Evolutionary conservation across 2,797 vertebrate genomes (phyloP).

Genomic region (Danio choprae): DNA sequence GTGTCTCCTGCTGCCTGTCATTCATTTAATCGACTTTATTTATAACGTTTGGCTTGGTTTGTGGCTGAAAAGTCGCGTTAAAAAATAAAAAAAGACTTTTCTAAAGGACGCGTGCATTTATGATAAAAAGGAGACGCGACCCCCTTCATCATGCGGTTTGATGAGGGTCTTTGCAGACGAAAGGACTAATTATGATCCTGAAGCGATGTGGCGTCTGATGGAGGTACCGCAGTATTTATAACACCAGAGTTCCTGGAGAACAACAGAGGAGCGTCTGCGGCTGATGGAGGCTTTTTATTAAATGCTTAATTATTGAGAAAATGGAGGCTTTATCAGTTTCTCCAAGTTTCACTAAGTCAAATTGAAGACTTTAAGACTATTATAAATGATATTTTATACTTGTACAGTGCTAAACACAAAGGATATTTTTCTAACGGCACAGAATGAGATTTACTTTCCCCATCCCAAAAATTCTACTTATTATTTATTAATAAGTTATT

Average conservation of each 20-base stretch:
- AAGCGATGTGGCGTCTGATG: neutral
- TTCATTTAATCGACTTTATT: conserved; percentile 16
- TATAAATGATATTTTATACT: too few relatives aligned
- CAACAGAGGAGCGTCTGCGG: neutral
- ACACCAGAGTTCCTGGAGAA: neutral
- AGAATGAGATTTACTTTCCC: too few relatives aligned
- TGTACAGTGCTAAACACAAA: too few relatives aligned
- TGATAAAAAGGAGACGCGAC: neutral
- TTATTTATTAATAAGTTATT: too few relatives aligned
- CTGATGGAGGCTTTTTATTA: neutral
- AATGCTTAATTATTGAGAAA: neutral
- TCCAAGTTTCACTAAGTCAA: too few relatives aligned
- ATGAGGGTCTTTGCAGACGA: conserved; percentile 5
- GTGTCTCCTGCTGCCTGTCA: conserved; percentile 35
- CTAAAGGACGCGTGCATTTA: neutral
- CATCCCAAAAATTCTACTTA: too few relatives aligned
- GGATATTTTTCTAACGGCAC: too few relatives aligned
- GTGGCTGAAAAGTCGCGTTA: conserved; percentile 12
- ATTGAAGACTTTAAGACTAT: too few relatives aligned
- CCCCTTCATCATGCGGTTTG: conserved; percentile 1
- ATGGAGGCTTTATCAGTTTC: too few relatives aligned
- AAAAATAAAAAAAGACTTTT: conserved; percentile 23
- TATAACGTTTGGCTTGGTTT: neutral
- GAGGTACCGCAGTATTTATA: conserved; percentile 13
- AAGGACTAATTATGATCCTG: conserved; percentile 15